These are phyloP conservation scores for Ormyrus pomaceus DNA, from an alignment of 2,888 invertebrate species.

Conservation along the genomic window DNA sequence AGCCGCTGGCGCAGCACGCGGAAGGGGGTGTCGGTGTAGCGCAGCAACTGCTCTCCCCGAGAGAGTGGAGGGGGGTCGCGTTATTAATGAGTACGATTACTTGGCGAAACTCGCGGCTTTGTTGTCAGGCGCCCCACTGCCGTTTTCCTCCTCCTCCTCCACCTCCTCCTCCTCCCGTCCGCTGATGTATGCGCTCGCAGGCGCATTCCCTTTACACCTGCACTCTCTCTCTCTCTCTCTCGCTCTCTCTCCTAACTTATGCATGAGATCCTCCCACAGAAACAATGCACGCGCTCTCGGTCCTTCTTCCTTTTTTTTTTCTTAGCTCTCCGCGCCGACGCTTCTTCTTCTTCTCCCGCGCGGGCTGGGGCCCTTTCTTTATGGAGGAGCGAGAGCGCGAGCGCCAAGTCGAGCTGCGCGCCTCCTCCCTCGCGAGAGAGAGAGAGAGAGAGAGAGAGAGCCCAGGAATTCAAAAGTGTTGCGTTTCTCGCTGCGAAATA, in stretches of 20 bases:
- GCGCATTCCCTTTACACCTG: slow-evolving; percentile 73
- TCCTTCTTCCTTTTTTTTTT: slow-evolving; percentile 14
- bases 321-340: slow-evolving; percentile 6
- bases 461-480: slow-evolving; percentile 22
- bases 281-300: slow-evolving; percentile 67
- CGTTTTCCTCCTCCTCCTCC: slow-evolving; percentile 33
- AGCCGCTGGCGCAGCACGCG: background rate
- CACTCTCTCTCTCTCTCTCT: slow-evolving; percentile 53
- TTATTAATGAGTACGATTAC: slow-evolving; percentile 74
- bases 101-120: slow-evolving; percentile 72
- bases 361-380: background rate
- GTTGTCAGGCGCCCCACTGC: slow-evolving; percentile 42
- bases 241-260: slow-evolving; percentile 67
- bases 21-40: background rate
- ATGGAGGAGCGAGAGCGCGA: background rate
- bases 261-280: slow-evolving; percentile 74
- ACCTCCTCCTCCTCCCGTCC: slow-evolving; percentile 35
- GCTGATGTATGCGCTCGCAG: slow-evolving; percentile 53
- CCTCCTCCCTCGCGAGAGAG: background rate
- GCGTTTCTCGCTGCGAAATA: slow-evolving; percentile 31
- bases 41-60: background rate
- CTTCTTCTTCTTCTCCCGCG: background rate
- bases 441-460: slow-evolving; percentile 8
- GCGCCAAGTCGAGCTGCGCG: background rate
- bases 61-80: slow-evolving; percentile 41